phyloP scores from a whole-genome alignment of 1,140 invertebrate genomes.

The Anthonomus grandis region DNA sequence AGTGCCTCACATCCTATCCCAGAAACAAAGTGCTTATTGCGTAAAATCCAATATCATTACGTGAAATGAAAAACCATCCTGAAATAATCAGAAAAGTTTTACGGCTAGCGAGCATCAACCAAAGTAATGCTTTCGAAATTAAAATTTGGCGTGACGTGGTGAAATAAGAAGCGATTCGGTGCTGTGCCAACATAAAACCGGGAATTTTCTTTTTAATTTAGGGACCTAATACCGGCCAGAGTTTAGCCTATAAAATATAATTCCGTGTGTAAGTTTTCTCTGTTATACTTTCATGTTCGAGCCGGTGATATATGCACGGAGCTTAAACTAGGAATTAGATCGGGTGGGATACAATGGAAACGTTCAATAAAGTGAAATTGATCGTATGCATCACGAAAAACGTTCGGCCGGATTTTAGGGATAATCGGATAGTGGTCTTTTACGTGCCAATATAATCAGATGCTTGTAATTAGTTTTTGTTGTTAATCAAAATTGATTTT shows the following conservation, averaged over 20 bases:
- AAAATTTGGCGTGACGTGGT: slow-evolving; percentile 21
- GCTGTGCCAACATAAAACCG: slow-evolving; percentile 16
- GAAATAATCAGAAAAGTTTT: slow-evolving; percentile 20
- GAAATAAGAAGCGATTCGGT: slow-evolving; percentile 25
- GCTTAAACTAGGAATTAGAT: slow-evolving; percentile 15
- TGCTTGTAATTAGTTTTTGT: too few species aligned
- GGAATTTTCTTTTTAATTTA: slow-evolving; percentile 23
- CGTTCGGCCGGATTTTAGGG: too few species aligned
- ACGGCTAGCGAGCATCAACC: not conserved
- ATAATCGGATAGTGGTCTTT: too few species aligned
- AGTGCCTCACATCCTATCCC: too few species aligned
- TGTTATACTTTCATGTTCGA: slow-evolving; percentile 18
- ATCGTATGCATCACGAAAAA: too few species aligned
- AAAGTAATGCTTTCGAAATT: slow-evolving; percentile 20
- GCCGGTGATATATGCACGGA: slow-evolving; percentile 19
- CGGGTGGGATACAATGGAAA: slow-evolving; percentile 13
- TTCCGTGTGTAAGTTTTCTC: slow-evolving; percentile 18
- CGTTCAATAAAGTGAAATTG: slow-evolving; percentile 19
- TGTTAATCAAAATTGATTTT: too few species aligned
- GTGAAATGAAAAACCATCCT: slow-evolving; percentile 8
- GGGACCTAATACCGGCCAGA: slow-evolving; percentile 21
- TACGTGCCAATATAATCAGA: too few species aligned
- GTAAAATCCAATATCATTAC: too few species aligned
- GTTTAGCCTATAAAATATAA: slow-evolving; percentile 19
- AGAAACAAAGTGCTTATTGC: too few species aligned